Evolutionary conservation across 2,888 invertebrate genomes (phyloP).

Genomic region (Agrochola litura): DNA sequence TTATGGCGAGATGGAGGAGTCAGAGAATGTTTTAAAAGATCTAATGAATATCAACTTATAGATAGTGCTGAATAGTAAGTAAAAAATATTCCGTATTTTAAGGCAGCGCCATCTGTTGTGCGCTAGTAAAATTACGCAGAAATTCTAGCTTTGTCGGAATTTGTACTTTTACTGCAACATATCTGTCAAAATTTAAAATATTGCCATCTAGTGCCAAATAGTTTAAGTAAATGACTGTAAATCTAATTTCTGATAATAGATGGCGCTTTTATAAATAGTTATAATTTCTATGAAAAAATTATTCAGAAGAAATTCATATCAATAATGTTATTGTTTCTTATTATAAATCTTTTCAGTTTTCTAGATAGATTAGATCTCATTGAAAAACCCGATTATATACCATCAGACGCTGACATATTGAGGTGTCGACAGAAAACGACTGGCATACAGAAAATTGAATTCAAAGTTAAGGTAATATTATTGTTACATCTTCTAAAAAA

Average conservation of each 20-base stretch:
- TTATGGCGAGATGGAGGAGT: conserved; percentile 94
- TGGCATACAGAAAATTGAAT: conserved; percentile 94
- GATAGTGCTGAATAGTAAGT: conserved; percentile 96
- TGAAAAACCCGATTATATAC: conserved; percentile 92
- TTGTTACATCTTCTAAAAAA: background rate
- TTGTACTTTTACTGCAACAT: background rate
- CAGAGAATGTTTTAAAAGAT: conserved; percentile 92
- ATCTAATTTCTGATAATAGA: conserved; percentile 24
- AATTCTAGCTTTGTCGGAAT: background rate
- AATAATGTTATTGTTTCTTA: background rate
- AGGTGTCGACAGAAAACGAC: conserved; percentile 94
- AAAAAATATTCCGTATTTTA: background rate
- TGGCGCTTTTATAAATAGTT: conserved; percentile 36
- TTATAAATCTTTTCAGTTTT: conserved; percentile 91
- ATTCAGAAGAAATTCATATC: background rate
- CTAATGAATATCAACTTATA: conserved; percentile 94
- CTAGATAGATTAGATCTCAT: conserved; percentile 93
- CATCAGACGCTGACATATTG: conserved; percentile 94
- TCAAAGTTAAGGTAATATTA: conserved; percentile 90
- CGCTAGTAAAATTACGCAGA: conserved; percentile 3
- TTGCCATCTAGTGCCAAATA: conserved; percentile 45
- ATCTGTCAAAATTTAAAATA: background rate
- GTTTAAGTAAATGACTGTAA: background rate
- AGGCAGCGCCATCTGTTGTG: conserved; percentile 50
- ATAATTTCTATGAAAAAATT: background rate